phyloP scores from a whole-genome alignment of 1,140 invertebrate genomes.

The Drosophila persimilis region DNA sequence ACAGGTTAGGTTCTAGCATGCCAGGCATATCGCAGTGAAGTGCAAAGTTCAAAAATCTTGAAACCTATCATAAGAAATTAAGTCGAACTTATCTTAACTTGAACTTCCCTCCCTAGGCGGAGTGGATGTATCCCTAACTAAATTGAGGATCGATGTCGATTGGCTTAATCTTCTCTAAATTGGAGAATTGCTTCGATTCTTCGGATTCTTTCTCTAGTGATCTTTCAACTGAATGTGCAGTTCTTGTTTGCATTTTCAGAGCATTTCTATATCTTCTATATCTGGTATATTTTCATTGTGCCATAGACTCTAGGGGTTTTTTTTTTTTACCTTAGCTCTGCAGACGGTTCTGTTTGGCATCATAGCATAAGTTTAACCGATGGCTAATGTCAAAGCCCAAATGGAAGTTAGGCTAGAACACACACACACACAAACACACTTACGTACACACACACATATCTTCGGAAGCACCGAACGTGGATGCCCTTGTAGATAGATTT shows the following conservation, averaged over 20 bases:
- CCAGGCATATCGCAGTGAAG: conserved; percentile 45
- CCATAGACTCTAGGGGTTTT: conserved; percentile 28
- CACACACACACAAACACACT: conserved; percentile 13
- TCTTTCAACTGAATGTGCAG: conserved; percentile 23
- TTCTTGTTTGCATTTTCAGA: conserved; percentile 14
- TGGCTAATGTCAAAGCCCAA: conserved; percentile 19
- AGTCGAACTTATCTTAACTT: conserved; percentile 7
- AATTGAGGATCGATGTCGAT: too few species aligned
- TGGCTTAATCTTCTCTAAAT: conserved; percentile 25
- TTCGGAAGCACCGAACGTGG: conserved; percentile 19
- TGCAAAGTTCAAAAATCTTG: conserved; percentile 1
- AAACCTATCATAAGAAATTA: conserved; percentile 17
- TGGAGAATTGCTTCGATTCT: conserved; percentile 11
- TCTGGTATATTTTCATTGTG: conserved; percentile 13
- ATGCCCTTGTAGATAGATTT: conserved; percentile 3
- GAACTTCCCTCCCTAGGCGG: too few species aligned
- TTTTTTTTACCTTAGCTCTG: conserved; percentile 9
- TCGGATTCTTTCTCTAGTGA: not conserved
- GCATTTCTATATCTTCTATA: conserved; percentile 1
- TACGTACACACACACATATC: conserved; percentile 15
- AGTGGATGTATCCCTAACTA: too few species aligned
- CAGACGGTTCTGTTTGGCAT: conserved; percentile 26
- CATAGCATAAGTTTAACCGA: conserved; percentile 41
- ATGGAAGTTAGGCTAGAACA: conserved; percentile 31
- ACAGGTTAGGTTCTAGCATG: conserved; percentile 44